phyloP scores from a whole-genome alignment of 2,797 vertebrate species.

The Xenopus petersii region DNA sequence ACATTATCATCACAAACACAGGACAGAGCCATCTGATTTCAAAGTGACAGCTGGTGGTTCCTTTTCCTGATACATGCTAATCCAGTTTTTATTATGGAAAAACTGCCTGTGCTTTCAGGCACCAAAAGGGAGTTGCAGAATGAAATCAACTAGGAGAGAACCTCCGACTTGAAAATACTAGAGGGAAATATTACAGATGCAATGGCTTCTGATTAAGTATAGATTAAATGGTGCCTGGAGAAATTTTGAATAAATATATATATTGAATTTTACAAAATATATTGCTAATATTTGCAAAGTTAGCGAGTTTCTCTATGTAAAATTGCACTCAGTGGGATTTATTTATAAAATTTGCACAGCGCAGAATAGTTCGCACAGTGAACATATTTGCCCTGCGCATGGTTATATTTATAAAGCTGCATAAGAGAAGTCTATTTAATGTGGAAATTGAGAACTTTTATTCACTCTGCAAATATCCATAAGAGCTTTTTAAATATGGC shows the following conservation, averaged over 20 bases:
- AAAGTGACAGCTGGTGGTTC: conserved; percentile 94
- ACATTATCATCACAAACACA: conserved; percentile 79
- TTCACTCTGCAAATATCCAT: too few species aligned
- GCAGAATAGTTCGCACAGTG: too few species aligned
- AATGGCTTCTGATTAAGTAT: conserved; percentile 61
- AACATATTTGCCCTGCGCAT: too few species aligned
- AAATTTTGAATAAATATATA: conserved; percentile 1
- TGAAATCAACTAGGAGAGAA: conserved; percentile 72
- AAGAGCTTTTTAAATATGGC: too few species aligned
- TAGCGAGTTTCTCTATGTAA: too few species aligned
- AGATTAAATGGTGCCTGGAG: conserved; percentile 58
- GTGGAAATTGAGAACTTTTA: too few species aligned
- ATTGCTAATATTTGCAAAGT: too few species aligned
- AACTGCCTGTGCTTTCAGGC: conserved; percentile 83
- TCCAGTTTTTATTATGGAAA: conserved; percentile 99
- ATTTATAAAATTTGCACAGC: too few species aligned
- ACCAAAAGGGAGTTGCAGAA: conserved; percentile 78
- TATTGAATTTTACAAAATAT: too few species aligned
- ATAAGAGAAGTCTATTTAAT: too few species aligned
- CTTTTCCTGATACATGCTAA: conserved; percentile 93
- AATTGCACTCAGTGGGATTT: too few species aligned
- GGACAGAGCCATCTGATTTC: conserved; percentile 87
- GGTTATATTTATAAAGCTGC: too few species aligned
- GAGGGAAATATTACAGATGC: conserved; percentile 65
- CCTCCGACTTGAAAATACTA: conserved; percentile 66